These are phyloP conservation scores for Lasioglossum vierecki DNA, from an alignment of 2,888 invertebrate species.

Conservation along the genomic window DNA sequence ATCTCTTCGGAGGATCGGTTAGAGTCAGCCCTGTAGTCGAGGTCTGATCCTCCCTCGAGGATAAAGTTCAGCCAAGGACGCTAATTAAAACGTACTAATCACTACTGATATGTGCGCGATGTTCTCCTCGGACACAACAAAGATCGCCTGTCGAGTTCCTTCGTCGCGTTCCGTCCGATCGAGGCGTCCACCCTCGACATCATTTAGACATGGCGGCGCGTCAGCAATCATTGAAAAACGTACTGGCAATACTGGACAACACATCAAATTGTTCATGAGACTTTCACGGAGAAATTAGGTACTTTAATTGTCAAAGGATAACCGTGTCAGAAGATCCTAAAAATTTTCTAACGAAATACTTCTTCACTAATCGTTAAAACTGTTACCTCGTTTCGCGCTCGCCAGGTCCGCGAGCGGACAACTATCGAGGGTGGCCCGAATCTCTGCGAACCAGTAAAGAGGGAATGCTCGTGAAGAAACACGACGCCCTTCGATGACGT, in stretches of 20 bases:
- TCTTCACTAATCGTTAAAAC: not conserved
- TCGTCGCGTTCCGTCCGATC: slow-evolving; percentile 30
- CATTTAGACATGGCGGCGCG: not conserved
- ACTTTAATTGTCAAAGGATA: too few species aligned
- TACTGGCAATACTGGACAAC: not conserved
- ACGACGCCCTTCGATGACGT: slow-evolving; percentile 17
- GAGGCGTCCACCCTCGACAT: not conserved
- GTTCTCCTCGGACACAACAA: slow-evolving; percentile 42
- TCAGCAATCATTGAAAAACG: not conserved
- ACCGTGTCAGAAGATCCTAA: too few species aligned
- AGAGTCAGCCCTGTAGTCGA: not conserved
- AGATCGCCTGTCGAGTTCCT: slow-evolving; percentile 29
- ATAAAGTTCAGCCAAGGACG: slow-evolving; percentile 42
- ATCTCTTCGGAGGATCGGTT: not conserved
- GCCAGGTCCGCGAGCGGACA: not conserved
- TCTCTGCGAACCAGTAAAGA: not conserved
- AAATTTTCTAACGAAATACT: not conserved
- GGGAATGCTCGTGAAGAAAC: slow-evolving; percentile 10
- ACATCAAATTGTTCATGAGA: not conserved
- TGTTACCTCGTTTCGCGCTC: not conserved
- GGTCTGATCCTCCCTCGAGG: not conserved
- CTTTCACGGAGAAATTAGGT: not conserved
- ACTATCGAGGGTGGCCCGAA: not conserved
- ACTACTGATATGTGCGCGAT: slow-evolving; percentile 73
- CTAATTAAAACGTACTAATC: slow-evolving; percentile 65